Evolutionary conservation across 92 coral and sea anemone genomes (phyloP).

Genomic region (Bergia puertoricense): DNA sequence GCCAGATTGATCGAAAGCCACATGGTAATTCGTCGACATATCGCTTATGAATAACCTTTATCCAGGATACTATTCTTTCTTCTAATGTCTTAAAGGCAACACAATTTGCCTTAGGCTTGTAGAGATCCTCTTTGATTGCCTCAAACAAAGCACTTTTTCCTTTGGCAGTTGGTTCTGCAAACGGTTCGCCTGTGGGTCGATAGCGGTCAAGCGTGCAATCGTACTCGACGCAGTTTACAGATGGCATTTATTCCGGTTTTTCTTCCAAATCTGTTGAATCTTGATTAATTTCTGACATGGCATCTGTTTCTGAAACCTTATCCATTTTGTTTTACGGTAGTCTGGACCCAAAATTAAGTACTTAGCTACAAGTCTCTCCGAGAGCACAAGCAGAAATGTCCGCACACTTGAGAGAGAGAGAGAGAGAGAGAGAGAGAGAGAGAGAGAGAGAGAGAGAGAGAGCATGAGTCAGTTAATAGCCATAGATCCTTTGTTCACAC

Average conservation of each 20-base stretch:
- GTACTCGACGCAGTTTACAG: background rate
- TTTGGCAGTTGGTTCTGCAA: slow-evolving; percentile 10
- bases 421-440: no score
- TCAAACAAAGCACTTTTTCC: slow-evolving; percentile 14
- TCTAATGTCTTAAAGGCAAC: slow-evolving; percentile 10
- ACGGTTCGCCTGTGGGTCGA: background rate
- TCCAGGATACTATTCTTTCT: background rate
- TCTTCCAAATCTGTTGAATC: background rate
- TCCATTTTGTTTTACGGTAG: slow-evolving; percentile 17
- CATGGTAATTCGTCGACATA: background rate
- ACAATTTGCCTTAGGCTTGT: slow-evolving; percentile 10
- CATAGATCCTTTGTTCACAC: no score
- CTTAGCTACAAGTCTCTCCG: background rate
- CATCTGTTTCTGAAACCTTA: background rate
- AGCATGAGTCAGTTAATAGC: no score
- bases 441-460: no score
- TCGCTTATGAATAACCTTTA: background rate
- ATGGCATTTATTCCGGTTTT: slow-evolving; percentile 13
- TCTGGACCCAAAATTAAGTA: slow-evolving; percentile 34
- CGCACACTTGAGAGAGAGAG: background rate
- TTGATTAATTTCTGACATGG: background rate
- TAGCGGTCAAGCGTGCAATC: slow-evolving; percentile 8
- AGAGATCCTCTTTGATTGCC: slow-evolving; percentile 1
- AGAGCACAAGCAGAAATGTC: background rate
- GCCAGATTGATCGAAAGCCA: slow-evolving; percentile 1